Evolutionary conservation across 2,888 invertebrate genomes (phyloP), one percentile per base, ranked within the genome.

Genomic region (Nymphalis polychloros): DNA sequence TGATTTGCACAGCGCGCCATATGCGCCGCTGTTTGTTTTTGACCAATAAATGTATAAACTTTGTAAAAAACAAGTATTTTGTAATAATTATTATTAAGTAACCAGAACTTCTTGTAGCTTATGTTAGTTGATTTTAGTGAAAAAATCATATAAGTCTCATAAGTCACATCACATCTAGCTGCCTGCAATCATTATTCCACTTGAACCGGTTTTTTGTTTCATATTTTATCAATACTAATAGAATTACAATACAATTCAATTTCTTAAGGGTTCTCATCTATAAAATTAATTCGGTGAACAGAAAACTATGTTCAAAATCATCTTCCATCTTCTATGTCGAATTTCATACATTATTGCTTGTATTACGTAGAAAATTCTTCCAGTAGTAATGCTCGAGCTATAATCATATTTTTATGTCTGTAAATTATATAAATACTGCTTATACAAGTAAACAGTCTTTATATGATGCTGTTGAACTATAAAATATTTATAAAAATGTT

Each of bases 31-130:
- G 69, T 72, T 68, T 68, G 63, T 55, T 63, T 72, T 62, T 62
- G 69, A 72, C 83, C 82, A 85, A 85, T 84, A 79, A 77, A 79
- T 86, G 82, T 86, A 84, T 83, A 82, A 81, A 83, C 79, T 80
- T 80, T 84, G 82, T 84, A 84, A 82, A 84, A 83, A 81, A 76
- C 84, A 82, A 84, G 79, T 84, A 82, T 83, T 81, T 84, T 85
- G 78, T 81, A 81, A 78, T 83, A 81, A 79, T 80, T 82, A 78
- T 76, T 75, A 71, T 75, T 76, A 79, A 81, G 79, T 82, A 82
- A 83, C 78, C 78, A 78, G 75, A 81, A 79, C 79, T 84, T 79
- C 79, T 80, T 81, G 79, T 84, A 81, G 81, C 76, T 72, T 80
- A 76, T 77, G 77, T 80, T 83, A 82, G 83, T 85, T 83, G 79